Conservation (phyloP, 2,113 vertebrate species). For the Coturnix japonica region DNA sequence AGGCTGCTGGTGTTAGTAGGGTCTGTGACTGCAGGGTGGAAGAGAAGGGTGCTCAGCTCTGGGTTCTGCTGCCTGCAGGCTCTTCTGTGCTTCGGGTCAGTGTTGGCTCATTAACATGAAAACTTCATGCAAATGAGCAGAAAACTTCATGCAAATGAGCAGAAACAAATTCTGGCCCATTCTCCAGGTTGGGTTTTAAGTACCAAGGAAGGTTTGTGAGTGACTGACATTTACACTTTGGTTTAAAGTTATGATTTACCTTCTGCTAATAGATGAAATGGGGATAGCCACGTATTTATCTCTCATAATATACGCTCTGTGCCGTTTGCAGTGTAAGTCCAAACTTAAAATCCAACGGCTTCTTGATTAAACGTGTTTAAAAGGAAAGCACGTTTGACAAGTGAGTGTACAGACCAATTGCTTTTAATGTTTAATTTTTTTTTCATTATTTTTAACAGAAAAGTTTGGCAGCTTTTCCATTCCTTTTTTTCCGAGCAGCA, state of each 20-base stretch:
- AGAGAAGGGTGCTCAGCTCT: background rate
- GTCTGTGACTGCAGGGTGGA: background rate
- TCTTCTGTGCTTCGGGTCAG: rapidly evolving
- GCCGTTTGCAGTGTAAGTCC: background rate
- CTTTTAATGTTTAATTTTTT: background rate
- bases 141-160: background rate
- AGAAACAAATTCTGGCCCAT: background rate
- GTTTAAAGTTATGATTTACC: background rate
- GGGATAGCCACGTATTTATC: background rate
- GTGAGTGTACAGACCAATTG: background rate
- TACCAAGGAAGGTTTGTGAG: background rate
- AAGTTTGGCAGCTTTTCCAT: background rate
- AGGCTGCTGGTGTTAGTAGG: background rate
- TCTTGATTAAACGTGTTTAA: background rate
- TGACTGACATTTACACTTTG: background rate
- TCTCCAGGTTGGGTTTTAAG: background rate
- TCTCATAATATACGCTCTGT: background rate
- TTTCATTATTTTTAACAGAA: background rate
- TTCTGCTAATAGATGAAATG: background rate
- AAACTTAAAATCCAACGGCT: background rate
- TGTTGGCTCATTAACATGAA: background rate
- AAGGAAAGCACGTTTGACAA: background rate
- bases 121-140: background rate
- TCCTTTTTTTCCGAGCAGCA: background rate
- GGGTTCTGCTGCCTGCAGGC: background rate